Evolutionary conservation across 2,113 vertebrate species (phyloP).

Genomic region (Typhlomys cinereus): DNA sequence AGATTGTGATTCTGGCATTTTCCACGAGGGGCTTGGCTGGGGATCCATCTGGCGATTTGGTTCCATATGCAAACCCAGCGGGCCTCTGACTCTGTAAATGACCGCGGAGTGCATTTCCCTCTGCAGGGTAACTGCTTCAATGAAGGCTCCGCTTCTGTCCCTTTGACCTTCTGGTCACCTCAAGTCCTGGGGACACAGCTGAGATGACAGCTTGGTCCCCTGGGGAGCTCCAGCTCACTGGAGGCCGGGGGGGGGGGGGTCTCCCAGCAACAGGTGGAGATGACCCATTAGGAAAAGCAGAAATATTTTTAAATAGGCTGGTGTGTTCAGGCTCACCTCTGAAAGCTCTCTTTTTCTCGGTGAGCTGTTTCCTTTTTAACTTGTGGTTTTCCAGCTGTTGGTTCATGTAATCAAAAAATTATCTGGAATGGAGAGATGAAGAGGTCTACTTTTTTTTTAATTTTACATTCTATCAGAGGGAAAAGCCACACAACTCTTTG

Average conservation of each 20-base stretch:
- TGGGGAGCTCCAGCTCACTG: background rate
- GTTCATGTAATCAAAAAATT: conserved; percentile 70
- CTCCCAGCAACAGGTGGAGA: conserved; percentile 55
- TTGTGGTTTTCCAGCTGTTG: conserved; percentile 54
- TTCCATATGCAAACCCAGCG: conserved; percentile 66
- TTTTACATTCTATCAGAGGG: conserved; percentile 64
- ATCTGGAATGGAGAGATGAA: conserved; percentile 61
- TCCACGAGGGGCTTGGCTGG: conserved; percentile 46
- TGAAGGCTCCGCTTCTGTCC: conserved; percentile 67
- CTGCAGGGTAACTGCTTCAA: conserved; percentile 64
- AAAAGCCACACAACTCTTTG: conserved; percentile 56
- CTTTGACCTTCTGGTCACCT: conserved; percentile 73
- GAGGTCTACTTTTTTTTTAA: conserved; percentile 22
- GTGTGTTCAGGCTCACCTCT: conserved; percentile 25
- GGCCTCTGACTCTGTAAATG: conserved; percentile 58
- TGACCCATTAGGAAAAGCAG: conserved; percentile 61
- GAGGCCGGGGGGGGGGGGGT: conserved; percentile 38
- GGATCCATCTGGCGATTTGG: conserved; percentile 55
- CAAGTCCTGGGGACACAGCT: conserved; percentile 45
- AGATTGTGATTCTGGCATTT: conserved; percentile 61
- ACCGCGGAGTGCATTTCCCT: conserved; percentile 71
- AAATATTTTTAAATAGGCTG: conserved; percentile 58
- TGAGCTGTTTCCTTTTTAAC: conserved; percentile 54
- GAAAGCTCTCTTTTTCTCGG: conserved; percentile 65
- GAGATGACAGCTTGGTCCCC: background rate